phyloP scores from a whole-genome alignment of 1,140 invertebrate species.

The Rhyacophila brunnea region DNA sequence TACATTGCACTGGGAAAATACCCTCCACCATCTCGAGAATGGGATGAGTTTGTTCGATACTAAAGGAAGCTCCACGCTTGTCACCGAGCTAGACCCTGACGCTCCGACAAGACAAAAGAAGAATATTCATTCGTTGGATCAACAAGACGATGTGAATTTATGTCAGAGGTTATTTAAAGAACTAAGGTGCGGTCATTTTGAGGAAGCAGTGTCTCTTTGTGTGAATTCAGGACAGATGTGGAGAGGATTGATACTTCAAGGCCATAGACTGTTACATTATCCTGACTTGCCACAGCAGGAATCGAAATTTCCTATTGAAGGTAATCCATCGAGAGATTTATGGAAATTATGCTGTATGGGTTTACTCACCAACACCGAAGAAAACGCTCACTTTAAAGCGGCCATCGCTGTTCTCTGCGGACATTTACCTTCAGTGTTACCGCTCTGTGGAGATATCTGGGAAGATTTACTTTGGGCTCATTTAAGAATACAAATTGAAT shows the following conservation, averaged over 20 bases:
- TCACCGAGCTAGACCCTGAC: constrained; percentile 89
- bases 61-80: constrained; percentile 48
- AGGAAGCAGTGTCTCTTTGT: constrained; percentile 81
- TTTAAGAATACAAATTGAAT: constrained; percentile 78
- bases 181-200: constrained; percentile 81
- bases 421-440: constrained; percentile 71
- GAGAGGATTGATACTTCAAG: constrained; percentile 85
- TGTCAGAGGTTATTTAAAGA: constrained; percentile 67
- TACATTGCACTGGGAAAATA: constrained; percentile 88
- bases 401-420: constrained; percentile 82
- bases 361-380: constrained; percentile 57
- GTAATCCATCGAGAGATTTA: constrained; percentile 84
- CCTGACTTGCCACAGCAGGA: constrained; percentile 38
- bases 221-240: constrained; percentile 84
- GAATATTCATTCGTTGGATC: constrained; percentile 83
- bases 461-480: constrained; percentile 90
- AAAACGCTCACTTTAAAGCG: constrained; percentile 64
- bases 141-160: constrained; percentile 82
- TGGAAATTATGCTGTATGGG: constrained; percentile 87
- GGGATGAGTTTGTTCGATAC: constrained; percentile 52
- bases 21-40: constrained; percentile 75
- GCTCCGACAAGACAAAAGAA: constrained; percentile 78
- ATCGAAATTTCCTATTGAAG: constrained; percentile 65
- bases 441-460: constrained; percentile 74
- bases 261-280: constrained; percentile 71